Percentiles rank a stretch among this genome's conserved stretches.
phyloP scores from a whole-genome alignment of 23 tunicate genomes.

The Phallusia fumigata region DNA sequence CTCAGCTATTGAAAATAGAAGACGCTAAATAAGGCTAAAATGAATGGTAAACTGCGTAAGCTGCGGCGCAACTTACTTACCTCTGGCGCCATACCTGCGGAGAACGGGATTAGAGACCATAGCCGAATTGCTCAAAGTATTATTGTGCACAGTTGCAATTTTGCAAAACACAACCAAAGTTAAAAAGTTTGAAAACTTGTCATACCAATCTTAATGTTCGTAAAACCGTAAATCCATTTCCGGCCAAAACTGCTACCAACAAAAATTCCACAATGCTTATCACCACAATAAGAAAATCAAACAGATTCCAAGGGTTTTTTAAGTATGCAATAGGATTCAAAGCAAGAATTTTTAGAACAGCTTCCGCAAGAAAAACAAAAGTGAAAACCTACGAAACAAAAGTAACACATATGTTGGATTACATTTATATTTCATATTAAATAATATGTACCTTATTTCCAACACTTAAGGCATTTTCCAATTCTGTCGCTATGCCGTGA shows the following conservation, averaged over 20 bases:
- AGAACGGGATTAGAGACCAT: no score
- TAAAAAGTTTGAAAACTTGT: background rate
- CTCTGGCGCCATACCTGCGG: no score
- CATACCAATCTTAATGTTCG: constrained; percentile 84
- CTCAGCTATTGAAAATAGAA: constrained; percentile 54
- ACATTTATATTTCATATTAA: background rate
- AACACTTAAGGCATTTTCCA: constrained; percentile 43
- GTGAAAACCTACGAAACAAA: constrained; percentile 80
- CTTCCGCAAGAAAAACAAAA: constrained; percentile 73
- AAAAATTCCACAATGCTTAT: constrained; percentile 60
- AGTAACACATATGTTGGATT: background rate
- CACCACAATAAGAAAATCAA: constrained; percentile 86
- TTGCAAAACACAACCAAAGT: constrained; percentile 1
- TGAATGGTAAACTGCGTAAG: background rate
- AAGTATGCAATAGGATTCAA: constrained; percentile 57
- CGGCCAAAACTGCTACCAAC: background rate
- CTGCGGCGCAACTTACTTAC: background rate
- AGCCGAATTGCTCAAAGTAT: no score
- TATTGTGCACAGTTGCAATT: no score
- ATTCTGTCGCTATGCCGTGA: constrained; percentile 52
- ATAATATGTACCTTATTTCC: constrained; percentile 57
- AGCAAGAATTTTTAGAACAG: constrained; percentile 61
- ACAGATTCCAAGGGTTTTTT: constrained; percentile 79
- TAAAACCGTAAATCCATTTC: constrained; percentile 55
- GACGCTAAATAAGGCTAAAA: background rate